Evolutionary conservation across 2,888 invertebrate species (phyloP), one percentile per base, ranked within the genome.

Genomic region (Pollenia griseotomentosa): DNA sequence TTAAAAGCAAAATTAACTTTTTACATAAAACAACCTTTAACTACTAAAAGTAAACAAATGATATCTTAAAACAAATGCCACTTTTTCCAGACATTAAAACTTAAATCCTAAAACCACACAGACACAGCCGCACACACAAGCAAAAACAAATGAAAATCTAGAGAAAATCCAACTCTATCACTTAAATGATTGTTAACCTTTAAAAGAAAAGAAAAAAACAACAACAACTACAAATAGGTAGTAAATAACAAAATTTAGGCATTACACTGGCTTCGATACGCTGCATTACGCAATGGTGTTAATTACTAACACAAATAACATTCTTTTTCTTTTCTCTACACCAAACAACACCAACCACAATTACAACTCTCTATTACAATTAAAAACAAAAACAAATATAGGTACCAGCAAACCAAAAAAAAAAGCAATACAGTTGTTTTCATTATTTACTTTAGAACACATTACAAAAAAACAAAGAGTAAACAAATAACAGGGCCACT

Each of bases 211-310:
- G 33, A 7, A 11, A 42, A n/a, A 11, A 57, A 23, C 14, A 42
- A 55, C 65, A 63, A 63, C 1, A 3, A 68, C 40, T 51, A n/a
- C 9, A 59, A 61, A 61, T 66, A 48, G 57, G 53, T 7, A 75
- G 61, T 51, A 65, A 73, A 83, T 77, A 78, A 65, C 48, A 48
- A 80, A 78, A 61, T 61, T 75, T 55, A 85, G 90, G 90, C 91
- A 92, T 90, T 92, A 90, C 90, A 91, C 91, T 90, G 92, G 92
- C 92, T 92, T 92, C 92, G 92, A 92, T 92, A 91, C 90, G 92
- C 91, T 91, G 92, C 92, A 92, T 92, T 92, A 92, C 92, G 92
- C 92, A 92, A 92, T 91, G 92, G 92, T 92, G 92, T 92, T 92
- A 92, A 92, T 92, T 92, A 91, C 92, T 83, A 89, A 90, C 89